Evolutionary conservation across 2,113 vertebrate genomes (phyloP).

Genomic region (Hylia prasina): DNA sequence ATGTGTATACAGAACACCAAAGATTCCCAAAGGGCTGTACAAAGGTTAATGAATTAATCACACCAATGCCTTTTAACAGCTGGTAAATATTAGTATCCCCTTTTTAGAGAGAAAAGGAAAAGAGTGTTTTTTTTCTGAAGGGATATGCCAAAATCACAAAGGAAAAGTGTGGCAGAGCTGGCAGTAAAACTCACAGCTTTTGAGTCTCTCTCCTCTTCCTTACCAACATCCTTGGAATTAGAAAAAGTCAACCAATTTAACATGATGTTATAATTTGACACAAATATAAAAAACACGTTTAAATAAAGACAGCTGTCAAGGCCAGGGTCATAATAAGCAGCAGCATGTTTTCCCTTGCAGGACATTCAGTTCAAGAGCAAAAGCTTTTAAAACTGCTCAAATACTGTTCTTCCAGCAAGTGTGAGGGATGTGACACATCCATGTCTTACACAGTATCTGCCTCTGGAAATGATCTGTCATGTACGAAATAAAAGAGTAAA

Average conservation of each 20-base stretch:
- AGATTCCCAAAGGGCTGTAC: background rate
- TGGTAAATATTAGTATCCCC: slow-evolving; percentile 38
- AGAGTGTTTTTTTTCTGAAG: background rate
- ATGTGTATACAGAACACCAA: background rate
- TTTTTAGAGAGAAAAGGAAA: background rate
- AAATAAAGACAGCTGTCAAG: background rate
- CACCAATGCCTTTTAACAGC: background rate
- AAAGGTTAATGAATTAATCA: slow-evolving; percentile 46
- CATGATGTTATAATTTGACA: background rate
- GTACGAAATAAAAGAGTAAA: background rate
- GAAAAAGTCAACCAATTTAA: slow-evolving; percentile 18
- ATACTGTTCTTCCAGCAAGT: background rate
- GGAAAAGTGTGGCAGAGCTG: slow-evolving; percentile 25
- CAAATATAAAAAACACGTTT: background rate
- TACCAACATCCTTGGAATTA: slow-evolving; percentile 49
- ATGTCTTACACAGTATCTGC: background rate
- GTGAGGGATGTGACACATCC: background rate
- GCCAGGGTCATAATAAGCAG: background rate
- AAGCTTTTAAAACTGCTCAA: background rate
- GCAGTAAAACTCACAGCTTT: slow-evolving; percentile 45
- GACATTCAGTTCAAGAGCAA: background rate
- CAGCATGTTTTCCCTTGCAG: background rate
- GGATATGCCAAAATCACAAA: background rate
- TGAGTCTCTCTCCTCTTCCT: slow-evolving; percentile 54
- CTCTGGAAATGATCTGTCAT: background rate